Percentiles rank a stretch among this genome's conserved stretches.
phyloP scores from a whole-genome alignment of 2,888 invertebrate genomes.

The Adelognathus sp. region DNA sequence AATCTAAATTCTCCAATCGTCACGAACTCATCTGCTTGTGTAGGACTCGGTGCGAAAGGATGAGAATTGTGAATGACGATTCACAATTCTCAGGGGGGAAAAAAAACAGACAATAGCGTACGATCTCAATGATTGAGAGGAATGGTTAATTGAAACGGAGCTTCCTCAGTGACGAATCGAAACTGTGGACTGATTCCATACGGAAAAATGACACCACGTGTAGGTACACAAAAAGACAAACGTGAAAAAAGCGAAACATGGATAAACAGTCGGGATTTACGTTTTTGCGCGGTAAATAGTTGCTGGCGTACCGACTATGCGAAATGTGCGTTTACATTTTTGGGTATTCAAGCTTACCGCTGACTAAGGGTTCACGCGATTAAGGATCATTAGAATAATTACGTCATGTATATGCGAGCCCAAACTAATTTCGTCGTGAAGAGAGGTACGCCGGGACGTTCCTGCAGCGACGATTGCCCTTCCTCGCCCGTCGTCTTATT shows the following conservation, averaged over 20 bases:
- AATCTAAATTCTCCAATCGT: no score
- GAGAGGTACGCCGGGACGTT: slow-evolving; percentile 2
- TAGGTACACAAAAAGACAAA: background rate
- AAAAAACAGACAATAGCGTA: no score
- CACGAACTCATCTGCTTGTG: no score
- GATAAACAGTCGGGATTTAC: background rate
- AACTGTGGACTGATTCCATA: no score
- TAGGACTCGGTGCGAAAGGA: no score
- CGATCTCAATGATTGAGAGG: no score
- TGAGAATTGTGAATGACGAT: no score
- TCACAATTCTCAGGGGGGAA: no score
- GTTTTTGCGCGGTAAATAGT: background rate
- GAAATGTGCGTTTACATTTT: slow-evolving; percentile 47
- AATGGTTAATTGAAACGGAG: no score
- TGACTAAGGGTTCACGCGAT: slow-evolving; percentile 55
- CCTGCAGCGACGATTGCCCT: background rate
- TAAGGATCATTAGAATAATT: slow-evolving; percentile 61
- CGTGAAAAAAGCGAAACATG: background rate
- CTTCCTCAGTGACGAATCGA: no score
- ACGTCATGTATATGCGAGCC: slow-evolving; percentile 58
- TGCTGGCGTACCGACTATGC: background rate
- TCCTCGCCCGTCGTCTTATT: slow-evolving; percentile 42
- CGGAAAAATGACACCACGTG: no score
- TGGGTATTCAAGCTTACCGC: slow-evolving; percentile 35
- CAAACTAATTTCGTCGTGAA: slow-evolving; percentile 51